Conservation (phyloP, 2,888 invertebrate species). For the Chirona hameri region DNA sequence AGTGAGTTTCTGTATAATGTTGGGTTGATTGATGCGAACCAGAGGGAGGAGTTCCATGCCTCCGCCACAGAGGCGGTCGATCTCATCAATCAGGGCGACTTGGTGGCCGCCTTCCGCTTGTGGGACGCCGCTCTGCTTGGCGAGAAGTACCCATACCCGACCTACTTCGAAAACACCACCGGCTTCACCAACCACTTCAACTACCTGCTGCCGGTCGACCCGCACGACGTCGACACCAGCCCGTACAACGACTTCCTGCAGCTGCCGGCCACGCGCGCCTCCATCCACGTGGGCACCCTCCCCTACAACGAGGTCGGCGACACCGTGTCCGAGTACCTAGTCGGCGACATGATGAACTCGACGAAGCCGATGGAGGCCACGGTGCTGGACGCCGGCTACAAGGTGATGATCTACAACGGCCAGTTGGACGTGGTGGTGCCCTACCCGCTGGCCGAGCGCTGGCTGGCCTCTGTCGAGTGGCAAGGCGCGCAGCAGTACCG, state of each 20-base stretch:
- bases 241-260: slow-evolving; percentile 56
- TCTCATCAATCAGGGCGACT: slow-evolving; percentile 49
- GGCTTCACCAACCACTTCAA: slow-evolving; percentile 54
- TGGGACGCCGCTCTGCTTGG: slow-evolving; percentile 32
- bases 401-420: slow-evolving; percentile 79
- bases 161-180: slow-evolving; percentile 67
- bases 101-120: slow-evolving; percentile 64
- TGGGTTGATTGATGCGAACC: slow-evolving; percentile 43
- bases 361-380: slow-evolving; percentile 55
- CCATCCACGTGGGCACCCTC: slow-evolving; percentile 77
- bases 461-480: slow-evolving; percentile 68
- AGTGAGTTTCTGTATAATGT: slow-evolving; percentile 48
- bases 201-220: slow-evolving; percentile 34
- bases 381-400: slow-evolving; percentile 51
- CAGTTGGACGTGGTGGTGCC: slow-evolving; percentile 88
- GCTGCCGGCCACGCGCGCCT: slow-evolving; percentile 42
- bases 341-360: slow-evolving; percentile 63
- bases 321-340: slow-evolving; percentile 57
- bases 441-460: slow-evolving; percentile 77
- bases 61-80: slow-evolving; percentile 39
- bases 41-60: slow-evolving; percentile 47
- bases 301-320: slow-evolving; percentile 58
- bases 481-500: slow-evolving; percentile 62
- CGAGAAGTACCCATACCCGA: slow-evolving; percentile 44
- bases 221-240: slow-evolving; percentile 35